phyloP scores from a whole-genome alignment of 2,113 vertebrate species.

The Heterochromis multidens region DNA sequence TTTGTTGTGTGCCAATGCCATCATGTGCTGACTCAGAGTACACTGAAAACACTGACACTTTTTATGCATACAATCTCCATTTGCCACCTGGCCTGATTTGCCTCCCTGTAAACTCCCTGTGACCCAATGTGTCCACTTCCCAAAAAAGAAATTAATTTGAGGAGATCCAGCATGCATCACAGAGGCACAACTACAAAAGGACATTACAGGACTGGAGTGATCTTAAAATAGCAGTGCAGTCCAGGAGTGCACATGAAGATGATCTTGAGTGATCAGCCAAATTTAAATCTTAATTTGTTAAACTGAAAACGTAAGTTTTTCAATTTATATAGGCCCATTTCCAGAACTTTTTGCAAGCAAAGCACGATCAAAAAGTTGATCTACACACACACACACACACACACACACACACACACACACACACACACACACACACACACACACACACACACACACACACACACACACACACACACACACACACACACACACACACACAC shows the following conservation, averaged over 20 bases:
- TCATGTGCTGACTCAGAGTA: neutral
- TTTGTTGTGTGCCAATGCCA: accelerated
- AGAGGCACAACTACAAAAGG: neutral
- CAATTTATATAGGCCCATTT: neutral
- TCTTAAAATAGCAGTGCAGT: neutral
- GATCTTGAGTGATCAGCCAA: neutral
- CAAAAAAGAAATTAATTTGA: neutral
- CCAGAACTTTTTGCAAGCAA: neutral
- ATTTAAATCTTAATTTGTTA: neutral
- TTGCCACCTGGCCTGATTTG: neutral
- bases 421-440: neutral
- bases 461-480: too few relatives aligned
- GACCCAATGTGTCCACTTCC: neutral
- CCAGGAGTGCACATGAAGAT: neutral
- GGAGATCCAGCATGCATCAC: neutral
- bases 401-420: neutral
- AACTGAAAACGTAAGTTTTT: neutral
- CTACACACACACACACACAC: neutral
- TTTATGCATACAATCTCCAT: neutral
- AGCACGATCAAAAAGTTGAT: neutral
- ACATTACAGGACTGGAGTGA: neutral
- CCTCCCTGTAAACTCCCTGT: neutral
- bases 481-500: too few relatives aligned
- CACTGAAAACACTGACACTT: neutral
- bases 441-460: too few relatives aligned